Conservation (phyloP, 1,140 invertebrate genomes). For the Plutomurus gul region DNA sequence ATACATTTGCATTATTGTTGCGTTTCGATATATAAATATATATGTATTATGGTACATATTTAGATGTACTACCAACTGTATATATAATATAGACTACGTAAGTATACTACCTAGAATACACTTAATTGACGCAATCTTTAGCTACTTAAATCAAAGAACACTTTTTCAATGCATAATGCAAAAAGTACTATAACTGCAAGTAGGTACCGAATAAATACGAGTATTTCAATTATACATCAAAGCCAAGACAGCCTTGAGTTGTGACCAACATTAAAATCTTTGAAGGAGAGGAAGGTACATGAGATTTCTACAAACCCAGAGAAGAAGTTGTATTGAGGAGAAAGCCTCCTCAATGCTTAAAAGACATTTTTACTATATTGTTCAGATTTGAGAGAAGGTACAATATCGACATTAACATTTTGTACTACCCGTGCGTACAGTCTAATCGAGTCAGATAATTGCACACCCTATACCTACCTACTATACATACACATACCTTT, state of each 20-base stretch:
- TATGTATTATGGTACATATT: no score
- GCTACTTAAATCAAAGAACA: no score
- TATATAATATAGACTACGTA: no score
- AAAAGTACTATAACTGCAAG: not conserved
- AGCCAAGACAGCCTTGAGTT: conserved; percentile 19
- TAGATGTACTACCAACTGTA: no score
- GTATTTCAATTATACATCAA: not conserved
- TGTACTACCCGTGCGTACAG: not conserved
- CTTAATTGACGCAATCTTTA: no score
- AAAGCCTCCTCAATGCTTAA: not conserved
- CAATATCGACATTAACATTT: conserved; percentile 16
- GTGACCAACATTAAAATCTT: not conserved
- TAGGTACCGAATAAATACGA: not conserved
- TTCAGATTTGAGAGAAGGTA: not conserved
- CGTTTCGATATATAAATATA: not conserved
- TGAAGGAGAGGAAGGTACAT: not conserved
- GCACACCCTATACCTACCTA: no score
- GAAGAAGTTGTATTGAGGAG: not conserved
- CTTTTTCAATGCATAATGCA: no score
- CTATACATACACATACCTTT: no score
- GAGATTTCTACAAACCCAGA: not conserved
- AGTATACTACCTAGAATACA: no score
- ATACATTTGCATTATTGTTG: not conserved
- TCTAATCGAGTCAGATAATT: not conserved
- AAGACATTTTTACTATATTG: conserved; percentile 6